A percentile compares a stretch with the other conserved stretches of the same genome.
Evolutionary conservation across 2,888 invertebrate genomes (phyloP).

Genomic region (Amphipyra berbera): DNA sequence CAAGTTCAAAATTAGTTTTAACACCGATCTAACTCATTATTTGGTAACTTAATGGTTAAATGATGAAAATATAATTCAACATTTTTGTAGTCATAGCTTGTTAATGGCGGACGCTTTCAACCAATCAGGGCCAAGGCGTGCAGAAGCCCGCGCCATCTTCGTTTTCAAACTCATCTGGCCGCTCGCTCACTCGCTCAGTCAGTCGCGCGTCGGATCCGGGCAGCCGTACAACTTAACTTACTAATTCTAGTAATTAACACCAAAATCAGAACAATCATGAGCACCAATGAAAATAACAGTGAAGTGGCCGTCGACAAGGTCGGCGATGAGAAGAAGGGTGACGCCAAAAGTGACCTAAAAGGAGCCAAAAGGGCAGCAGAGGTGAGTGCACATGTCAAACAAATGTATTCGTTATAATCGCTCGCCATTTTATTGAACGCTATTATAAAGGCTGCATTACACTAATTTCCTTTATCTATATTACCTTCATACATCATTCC

Average conservation of each 20-base stretch:
- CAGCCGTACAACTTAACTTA: constrained; percentile 85
- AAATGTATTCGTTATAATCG: constrained; percentile 84
- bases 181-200: constrained; percentile 89
- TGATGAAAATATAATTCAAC: constrained; percentile 59
- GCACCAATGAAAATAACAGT: constrained; percentile 93
- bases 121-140: constrained; percentile 81
- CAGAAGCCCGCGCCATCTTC: constrained; percentile 94
- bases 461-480: constrained; percentile 53
- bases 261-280: constrained; percentile 88
- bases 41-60: constrained; percentile 24
- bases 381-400: constrained; percentile 92
- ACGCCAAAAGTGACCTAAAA: constrained; percentile 95
- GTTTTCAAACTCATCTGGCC: constrained; percentile 92
- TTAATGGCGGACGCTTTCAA: constrained; percentile 77
- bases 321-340: constrained; percentile 93
- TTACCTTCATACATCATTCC: constrained; percentile 59
- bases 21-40: constrained; percentile 57
- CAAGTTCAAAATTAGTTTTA: constrained; percentile 60
- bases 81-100: constrained; percentile 74
- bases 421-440: constrained; percentile 89
- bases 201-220: constrained; percentile 92
- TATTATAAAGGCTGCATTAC: constrained; percentile 68
- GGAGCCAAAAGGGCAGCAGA: constrained; percentile 96
- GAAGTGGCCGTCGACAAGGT: constrained; percentile 96
- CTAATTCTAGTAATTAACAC: constrained; percentile 79